Evolutionary conservation across 2,888 invertebrate species (phyloP).

Genomic region (Drosophila anceps): DNA sequence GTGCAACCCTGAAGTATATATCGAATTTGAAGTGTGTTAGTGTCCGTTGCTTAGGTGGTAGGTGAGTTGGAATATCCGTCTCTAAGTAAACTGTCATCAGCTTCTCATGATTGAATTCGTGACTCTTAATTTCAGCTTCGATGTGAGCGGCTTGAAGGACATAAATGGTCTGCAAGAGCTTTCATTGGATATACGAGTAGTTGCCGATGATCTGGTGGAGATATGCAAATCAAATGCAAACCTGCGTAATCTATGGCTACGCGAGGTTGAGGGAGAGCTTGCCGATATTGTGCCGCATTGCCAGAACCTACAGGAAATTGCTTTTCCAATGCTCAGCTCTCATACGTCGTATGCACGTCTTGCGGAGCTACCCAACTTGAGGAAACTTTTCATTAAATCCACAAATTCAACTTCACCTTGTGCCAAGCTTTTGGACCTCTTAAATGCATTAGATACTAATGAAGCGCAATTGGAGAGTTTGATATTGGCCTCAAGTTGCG

Average conservation of each 20-base stretch:
- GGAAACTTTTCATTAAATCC: conserved; percentile 26
- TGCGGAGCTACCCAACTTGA: conserved; percentile 27
- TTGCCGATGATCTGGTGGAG: conserved; percentile 21
- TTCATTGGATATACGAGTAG: conserved; percentile 20
- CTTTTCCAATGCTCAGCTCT: conserved; percentile 19
- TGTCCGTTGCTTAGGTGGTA: neutral
- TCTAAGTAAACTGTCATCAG: neutral
- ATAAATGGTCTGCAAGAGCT: conserved; percentile 23
- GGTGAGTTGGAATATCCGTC: conserved; percentile 18
- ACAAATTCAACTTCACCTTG: conserved; percentile 28
- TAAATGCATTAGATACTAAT: conserved; percentile 19
- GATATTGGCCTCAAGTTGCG: conserved; percentile 3
- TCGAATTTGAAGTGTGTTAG: conserved; percentile 22
- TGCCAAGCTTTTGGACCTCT: conserved; percentile 11
- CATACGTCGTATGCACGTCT: conserved; percentile 28
- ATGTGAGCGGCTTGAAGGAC: neutral
- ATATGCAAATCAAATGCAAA: conserved; percentile 36
- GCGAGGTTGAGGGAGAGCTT: conserved; percentile 28
- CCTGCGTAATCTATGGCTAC: conserved; percentile 31
- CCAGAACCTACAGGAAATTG: conserved; percentile 33
- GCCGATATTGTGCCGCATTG: conserved; percentile 34
- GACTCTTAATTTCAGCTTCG: conserved; percentile 9
- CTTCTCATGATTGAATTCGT: neutral
- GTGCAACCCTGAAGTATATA: conserved; percentile 16
- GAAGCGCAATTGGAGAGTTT: conserved; percentile 16